Percentiles rank a stretch among this genome's conserved stretches.
Evolutionary conservation across 1,140 invertebrate genomes (phyloP).

Genomic region (Oryctes rhinoceros): DNA sequence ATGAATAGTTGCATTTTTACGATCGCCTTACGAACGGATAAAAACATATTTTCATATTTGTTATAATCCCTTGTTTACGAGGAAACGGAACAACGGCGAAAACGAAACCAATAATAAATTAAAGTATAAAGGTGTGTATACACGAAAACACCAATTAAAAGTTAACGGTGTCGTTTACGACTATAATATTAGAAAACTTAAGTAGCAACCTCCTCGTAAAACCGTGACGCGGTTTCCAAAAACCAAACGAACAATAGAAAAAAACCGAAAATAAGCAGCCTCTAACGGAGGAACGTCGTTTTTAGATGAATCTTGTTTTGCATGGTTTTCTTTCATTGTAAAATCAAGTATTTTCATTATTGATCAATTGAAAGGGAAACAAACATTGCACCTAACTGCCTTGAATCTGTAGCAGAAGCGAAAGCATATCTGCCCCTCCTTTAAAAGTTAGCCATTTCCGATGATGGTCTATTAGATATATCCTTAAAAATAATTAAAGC

Average conservation of each 20-base stretch:
- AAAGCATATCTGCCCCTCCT: no score
- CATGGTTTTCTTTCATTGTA: no score
- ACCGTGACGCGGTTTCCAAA: conserved; percentile 37
- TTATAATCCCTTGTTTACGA: conserved; percentile 5
- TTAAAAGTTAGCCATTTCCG: no score
- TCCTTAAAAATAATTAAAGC: no score
- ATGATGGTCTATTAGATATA: no score
- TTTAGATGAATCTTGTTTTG: neutral
- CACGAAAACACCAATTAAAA: conserved; percentile 26
- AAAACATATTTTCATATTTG: conserved; percentile 8
- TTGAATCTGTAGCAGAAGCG: no score
- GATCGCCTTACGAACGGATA: neutral
- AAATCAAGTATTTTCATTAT: no score
- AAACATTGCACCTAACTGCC: no score
- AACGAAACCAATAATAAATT: conserved; percentile 3
- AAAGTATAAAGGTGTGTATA: conserved; percentile 7
- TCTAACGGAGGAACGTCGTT: neutral
- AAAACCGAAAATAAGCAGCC: neutral
- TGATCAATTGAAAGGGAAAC: no score
- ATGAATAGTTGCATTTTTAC: conserved; percentile 3
- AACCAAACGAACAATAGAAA: conserved; percentile 29
- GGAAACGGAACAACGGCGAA: neutral
- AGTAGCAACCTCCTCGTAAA: conserved; percentile 35
- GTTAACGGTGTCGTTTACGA: conserved; percentile 38
- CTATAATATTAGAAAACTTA: conserved; percentile 38